A percentile compares a stretch with the other conserved stretches of the same genome.
These are phyloP conservation scores for Tineola bisselliella DNA, from an alignment of 2,888 invertebrate species.

Conservation along the genomic window DNA sequence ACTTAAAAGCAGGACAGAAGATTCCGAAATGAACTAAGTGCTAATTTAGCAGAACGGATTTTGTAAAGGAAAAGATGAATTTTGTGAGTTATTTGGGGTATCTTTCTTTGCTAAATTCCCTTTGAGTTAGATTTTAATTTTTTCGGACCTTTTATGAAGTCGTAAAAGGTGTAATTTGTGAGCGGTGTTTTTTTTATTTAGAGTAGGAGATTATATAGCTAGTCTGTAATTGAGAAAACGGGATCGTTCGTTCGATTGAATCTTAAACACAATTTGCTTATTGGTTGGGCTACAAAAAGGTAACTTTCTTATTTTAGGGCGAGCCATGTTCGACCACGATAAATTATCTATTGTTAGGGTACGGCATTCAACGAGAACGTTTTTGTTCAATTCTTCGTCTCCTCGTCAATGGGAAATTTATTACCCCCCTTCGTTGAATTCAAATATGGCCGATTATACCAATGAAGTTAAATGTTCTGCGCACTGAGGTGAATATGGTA, in stretches of 20 bases:
- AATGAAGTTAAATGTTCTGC: constrained; percentile 44
- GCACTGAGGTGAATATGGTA: constrained; percentile 41
- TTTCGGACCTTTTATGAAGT: constrained; percentile 11
- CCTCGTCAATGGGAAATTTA: constrained; percentile 64
- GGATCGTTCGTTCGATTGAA: not conserved
- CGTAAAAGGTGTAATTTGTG: constrained; percentile 11
- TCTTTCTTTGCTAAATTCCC: constrained; percentile 10
- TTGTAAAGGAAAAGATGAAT: constrained; percentile 29
- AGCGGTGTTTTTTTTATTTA: constrained; percentile 34
- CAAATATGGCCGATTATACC: constrained; percentile 61
- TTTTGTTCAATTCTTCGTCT: constrained; percentile 66
- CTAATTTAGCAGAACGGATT: constrained; percentile 36
- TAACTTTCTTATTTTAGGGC: constrained; percentile 2
- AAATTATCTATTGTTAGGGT: constrained; percentile 61
- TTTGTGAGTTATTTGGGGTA: constrained; percentile 14
- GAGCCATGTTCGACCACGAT: constrained; percentile 49
- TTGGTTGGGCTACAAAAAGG: not conserved
- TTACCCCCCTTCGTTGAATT: constrained; percentile 53
- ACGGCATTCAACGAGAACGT: constrained; percentile 57
- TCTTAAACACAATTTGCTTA: not conserved
- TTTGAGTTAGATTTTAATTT: constrained; percentile 12
- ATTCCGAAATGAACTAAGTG: constrained; percentile 24
- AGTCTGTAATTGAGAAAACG: not conserved
- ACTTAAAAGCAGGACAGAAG: not conserved
- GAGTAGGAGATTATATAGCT: constrained; percentile 22